Evolutionary conservation across 2,888 invertebrate species (phyloP), one percentile per base, ranked within the genome.

Genomic region (Byasa hedistus): DNA sequence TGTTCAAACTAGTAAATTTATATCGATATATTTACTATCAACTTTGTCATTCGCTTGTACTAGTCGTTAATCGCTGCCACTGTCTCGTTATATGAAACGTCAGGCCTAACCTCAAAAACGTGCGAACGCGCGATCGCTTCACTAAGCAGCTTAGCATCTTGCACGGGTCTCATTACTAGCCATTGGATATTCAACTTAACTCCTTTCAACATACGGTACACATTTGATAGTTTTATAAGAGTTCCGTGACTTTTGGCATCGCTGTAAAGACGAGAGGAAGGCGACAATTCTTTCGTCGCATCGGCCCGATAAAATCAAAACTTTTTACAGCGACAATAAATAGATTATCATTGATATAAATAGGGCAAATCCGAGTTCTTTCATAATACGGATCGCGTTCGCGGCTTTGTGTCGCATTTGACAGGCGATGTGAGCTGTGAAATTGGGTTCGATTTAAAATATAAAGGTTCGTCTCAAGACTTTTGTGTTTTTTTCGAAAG

Each of bases 281-380:
- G 89, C 91, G 89, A 91, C 89, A 82, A 89, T 89, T 90, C 91
- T 88, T 88, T 90, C 89, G 86, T 85, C 88, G 86, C 77, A 74
- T 76, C 76, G 75, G 80, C 76, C 84, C 82, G 91, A 91, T 91
- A 90, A 89, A 84, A 91, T 90, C 90, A 84, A 86, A 85, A 86
- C 81, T 88, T 91, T 89, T 91, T 88, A 88, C 87, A 86, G 82
- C 88, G 82, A 89, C 90, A 91, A 91, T 90, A 91, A 90, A 90
- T 90, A 90, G 89, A 90, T 90, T 90, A 89, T 79, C 81, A 88
- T 86, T 86, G 84, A 84, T 89, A 91, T 90, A 91, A 91, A 91
- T 90, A 90, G 90, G 86, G 83, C 84, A 86, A 86, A 89, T 87
- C 85, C 81, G 85, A 83, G 81, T 83, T 85, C 83, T 81, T 80